Evolutionary conservation across 2,888 invertebrate species (phyloP), one percentile per base, ranked within the genome.

Genomic region (Lamproptera curius): DNA sequence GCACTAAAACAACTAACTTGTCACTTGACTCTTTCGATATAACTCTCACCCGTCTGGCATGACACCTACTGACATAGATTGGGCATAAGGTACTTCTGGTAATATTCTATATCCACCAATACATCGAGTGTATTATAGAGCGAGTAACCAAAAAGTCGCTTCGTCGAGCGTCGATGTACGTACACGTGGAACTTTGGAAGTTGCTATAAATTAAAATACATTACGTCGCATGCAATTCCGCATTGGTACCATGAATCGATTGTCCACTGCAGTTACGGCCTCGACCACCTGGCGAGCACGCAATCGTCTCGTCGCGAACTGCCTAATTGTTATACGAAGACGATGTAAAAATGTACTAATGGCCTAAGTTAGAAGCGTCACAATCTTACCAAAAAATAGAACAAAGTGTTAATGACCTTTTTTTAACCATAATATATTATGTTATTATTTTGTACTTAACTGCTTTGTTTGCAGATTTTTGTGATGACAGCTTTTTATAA

Each of bases 241-340:
- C 79, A 78, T 82, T 76, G 72, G 77, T 82, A 77, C 76, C 59
- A 60, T 71, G 81, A 83, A 84, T 85, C 82, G 81, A 85, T 83
- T 82, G 81, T 76, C 77, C 78, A 74, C 73, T 81, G 81, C 81
- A 76, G 81, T 75, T 72, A 71, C 65, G 75, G 68, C 80, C 77
- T 79, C 83, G 82, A 73, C 82, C 79, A 81, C 80, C 76, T 69
- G 66, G 61, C 58, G 63, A 69, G 76, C 83, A 85, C 79, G 81
- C 82, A 79, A 84, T 76, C 74, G 70, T 73, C 74, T 79, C 70
- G 65, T 73, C 72, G 65, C 61, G 55, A 63, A 64, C 64, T 52
- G 58, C 61, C 65, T 70, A 70, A 71, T 70, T 61, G 67, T 65
- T 66, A 49, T 46, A 63, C 57, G 65, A 67, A 63, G 64, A 65